These are phyloP conservation scores for Melanotus villosus DNA, from an alignment of 2,888 invertebrate species.

Conservation along the genomic window DNA sequence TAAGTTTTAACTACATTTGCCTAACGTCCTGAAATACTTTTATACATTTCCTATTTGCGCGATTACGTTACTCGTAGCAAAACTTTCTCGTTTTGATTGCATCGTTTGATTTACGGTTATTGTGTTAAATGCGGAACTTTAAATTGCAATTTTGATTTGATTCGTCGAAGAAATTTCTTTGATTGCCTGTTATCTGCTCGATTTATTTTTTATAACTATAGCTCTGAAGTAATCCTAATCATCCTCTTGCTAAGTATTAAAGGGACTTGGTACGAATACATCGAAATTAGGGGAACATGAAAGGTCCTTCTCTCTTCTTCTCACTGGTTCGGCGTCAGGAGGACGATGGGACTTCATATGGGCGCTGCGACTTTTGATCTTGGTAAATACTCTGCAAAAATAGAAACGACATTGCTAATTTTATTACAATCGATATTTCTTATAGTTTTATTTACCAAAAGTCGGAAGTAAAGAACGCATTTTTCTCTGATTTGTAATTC, in stretches of 20 bases:
- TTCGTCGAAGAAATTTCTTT: constrained; percentile 50
- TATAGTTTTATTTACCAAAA: constrained; percentile 4
- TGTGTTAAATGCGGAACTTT: constrained; percentile 17
- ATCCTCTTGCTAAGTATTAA: constrained; percentile 62
- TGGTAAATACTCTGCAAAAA: constrained; percentile 91
- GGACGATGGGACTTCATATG: constrained; percentile 99
- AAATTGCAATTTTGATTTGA: constrained; percentile 50
- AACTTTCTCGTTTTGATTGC: constrained; percentile 45
- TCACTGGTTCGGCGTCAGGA: constrained; percentile 83
- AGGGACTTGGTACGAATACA: constrained; percentile 66
- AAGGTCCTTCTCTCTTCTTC: constrained; percentile 49
- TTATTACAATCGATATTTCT: constrained; percentile 1
- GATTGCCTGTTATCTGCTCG: constrained; percentile 64
- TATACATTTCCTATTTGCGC: constrained; percentile 42
- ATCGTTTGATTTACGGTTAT: constrained; percentile 57
- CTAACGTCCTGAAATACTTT: constrained; percentile 45
- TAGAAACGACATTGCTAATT: neutral
- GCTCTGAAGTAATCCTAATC: constrained; percentile 29
- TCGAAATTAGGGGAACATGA: constrained; percentile 56
- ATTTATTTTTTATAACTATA: constrained; percentile 34
- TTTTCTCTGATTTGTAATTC: too few species aligned
- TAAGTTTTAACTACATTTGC: constrained; percentile 56
- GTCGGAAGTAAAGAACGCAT: too few species aligned
- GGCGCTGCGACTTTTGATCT: constrained; percentile 98
- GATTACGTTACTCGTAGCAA: constrained; percentile 34